A percentile compares a stretch with the other conserved stretches of the same genome.
Conservation (phyloP, 92 coral and sea anemone species). For the Ricordea florida region DNA sequence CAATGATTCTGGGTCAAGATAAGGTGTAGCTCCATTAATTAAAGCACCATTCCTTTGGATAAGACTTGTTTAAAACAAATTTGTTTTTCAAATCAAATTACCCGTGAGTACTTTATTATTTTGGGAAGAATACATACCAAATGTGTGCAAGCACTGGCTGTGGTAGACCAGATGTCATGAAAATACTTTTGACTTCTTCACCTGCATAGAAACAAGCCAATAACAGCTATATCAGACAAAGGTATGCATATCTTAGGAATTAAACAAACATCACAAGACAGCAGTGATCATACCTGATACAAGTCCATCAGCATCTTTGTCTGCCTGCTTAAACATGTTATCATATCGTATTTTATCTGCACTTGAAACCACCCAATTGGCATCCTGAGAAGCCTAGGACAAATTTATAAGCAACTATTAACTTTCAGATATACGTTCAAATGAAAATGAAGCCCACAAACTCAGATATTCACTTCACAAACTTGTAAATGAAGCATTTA, state of each 20-base stretch:
- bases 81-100: too few species aligned
- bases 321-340: slow-evolving; percentile 88
- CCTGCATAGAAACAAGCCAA: slow-evolving; percentile 43
- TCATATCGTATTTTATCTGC: slow-evolving; percentile 87
- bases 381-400: neutral
- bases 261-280: neutral
- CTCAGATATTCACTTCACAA: neutral
- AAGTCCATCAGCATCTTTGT: slow-evolving; percentile 90
- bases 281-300: slow-evolving; percentile 76
- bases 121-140: slow-evolving; percentile 71
- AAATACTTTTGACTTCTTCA: slow-evolving; percentile 92
- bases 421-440: too few species aligned
- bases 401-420: too few species aligned
- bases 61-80: too few species aligned
- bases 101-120: too few species aligned
- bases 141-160: slow-evolving; percentile 92
- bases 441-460: neutral
- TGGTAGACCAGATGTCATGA: slow-evolving; percentile 95
- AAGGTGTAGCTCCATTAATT: too few species aligned
- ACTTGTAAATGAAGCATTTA: neutral
- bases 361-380: slow-evolving; percentile 87
- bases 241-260: neutral
- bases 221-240: neutral
- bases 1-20: too few species aligned
- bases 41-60: too few species aligned